phyloP scores from a whole-genome alignment of 1,140 invertebrate species.

The Bombus sylvicola region DNA sequence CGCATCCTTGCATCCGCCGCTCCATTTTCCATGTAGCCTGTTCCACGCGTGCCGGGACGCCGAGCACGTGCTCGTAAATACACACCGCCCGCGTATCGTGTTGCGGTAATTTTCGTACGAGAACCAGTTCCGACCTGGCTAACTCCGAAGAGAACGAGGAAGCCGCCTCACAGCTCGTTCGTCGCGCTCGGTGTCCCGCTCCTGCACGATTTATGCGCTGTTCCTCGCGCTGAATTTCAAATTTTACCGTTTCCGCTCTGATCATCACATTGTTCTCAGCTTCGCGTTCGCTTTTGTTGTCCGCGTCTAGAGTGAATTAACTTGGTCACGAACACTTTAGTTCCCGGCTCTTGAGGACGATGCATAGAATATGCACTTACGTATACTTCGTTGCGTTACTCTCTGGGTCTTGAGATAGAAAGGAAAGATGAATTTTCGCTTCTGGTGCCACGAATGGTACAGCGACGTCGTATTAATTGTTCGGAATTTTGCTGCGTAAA shows the following conservation, averaged over 20 bases:
- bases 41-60: background rate
- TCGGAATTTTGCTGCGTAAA: too few relatives aligned
- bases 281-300: background rate
- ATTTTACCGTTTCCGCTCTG: constrained; percentile 72
- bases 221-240: constrained; percentile 71
- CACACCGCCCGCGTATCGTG: constrained; percentile 16
- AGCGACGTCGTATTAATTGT: too few relatives aligned
- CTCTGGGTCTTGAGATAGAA: background rate
- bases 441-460: too few relatives aligned
- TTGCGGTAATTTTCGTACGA: constrained; percentile 54
- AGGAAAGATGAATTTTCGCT: background rate
- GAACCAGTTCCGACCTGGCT: constrained; percentile 24
- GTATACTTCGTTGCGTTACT: background rate
- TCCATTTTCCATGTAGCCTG: constrained; percentile 21
- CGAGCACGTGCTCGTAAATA: constrained; percentile 37
- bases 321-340: background rate
- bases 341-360: background rate
- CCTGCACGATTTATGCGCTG: constrained; percentile 71
- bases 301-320: background rate
- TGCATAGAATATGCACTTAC: background rate
- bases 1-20: constrained; percentile 49
- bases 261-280: constrained; percentile 39
- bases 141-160: constrained; percentile 37
- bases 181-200: constrained; percentile 61
- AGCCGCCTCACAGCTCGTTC: constrained; percentile 15